These are phyloP conservation scores for Xanthostigma xanthostigma DNA, from an alignment of 2,888 invertebrate species.

Conservation along the genomic window DNA sequence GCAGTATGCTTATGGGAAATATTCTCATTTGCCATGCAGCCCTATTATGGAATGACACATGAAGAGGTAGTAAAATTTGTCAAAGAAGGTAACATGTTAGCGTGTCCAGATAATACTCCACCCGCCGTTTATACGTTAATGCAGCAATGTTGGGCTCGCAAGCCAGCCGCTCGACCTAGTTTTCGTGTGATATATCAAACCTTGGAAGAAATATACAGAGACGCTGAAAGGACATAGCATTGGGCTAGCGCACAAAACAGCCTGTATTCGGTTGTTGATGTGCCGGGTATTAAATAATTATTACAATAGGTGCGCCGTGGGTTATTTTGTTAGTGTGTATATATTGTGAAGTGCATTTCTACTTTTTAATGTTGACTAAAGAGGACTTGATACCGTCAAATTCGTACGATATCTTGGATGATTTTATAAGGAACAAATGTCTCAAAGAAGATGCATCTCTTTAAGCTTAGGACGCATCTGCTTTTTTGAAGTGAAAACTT, in stretches of 20 bases:
- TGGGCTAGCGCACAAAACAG: constrained; percentile 1
- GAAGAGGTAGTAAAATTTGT: constrained; percentile 91
- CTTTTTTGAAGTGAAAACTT: too few species aligned
- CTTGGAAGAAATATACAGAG: constrained; percentile 47
- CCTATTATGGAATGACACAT: constrained; percentile 94
- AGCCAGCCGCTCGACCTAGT: constrained; percentile 71
- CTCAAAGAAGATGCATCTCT: too few species aligned
- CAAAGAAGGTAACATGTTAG: constrained; percentile 82
- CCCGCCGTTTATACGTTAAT: constrained; percentile 77
- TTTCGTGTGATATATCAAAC: constrained; percentile 72
- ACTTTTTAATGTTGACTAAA: too few species aligned
- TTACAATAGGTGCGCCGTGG: too few species aligned
- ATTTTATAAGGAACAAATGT: too few species aligned
- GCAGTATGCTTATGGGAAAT: constrained; percentile 96
- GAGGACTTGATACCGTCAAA: too few species aligned
- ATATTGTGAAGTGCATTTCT: too few species aligned
- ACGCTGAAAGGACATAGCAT: constrained; percentile 19
- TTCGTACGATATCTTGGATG: too few species aligned
- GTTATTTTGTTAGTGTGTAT: too few species aligned
- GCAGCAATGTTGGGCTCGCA: constrained; percentile 85
- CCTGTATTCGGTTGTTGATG: constrained; percentile 4
- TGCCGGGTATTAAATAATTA: constrained; percentile 4
- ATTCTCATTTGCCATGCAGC: constrained; percentile 89
- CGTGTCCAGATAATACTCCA: constrained; percentile 83
- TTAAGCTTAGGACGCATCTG: too few species aligned